Conservation (phyloP, 2,113 vertebrate species). For the Cynocephalus volans region DNA sequence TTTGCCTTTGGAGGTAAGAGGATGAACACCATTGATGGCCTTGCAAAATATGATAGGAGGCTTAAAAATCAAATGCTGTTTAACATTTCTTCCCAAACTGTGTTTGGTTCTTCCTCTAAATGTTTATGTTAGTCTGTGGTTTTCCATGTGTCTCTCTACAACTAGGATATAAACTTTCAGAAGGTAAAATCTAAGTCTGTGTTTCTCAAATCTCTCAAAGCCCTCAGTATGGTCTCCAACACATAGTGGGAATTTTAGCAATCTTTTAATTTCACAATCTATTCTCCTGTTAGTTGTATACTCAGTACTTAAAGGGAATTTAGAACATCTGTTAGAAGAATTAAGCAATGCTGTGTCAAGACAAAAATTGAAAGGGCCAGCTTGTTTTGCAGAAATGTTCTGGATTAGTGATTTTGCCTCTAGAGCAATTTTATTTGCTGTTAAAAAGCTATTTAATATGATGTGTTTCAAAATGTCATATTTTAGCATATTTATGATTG, state of each 20-base stretch:
- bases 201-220: neutral
- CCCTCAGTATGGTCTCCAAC: neutral
- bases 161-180: neutral
- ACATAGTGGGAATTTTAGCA: neutral
- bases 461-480: constrained; percentile 63
- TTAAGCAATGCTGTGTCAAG: constrained; percentile 60
- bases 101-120: neutral
- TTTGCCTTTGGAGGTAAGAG: neutral
- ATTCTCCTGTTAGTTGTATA: neutral
- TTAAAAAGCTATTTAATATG: constrained; percentile 63
- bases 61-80: neutral
- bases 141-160: neutral
- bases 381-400: constrained; percentile 55
- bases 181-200: neutral
- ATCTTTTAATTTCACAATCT: neutral
- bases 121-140: neutral
- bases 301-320: constrained; percentile 26
- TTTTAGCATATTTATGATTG: constrained; percentile 61
- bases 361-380: constrained; percentile 57
- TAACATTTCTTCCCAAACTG: neutral
- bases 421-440: constrained; percentile 68
- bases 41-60: neutral
- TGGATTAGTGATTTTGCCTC: constrained; percentile 67
- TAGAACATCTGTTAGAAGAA: constrained; percentile 54
- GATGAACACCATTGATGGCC: neutral